Conservation (phyloP, 2,797 vertebrate genomes). For the Rhadinocentrus ornatus region DNA sequence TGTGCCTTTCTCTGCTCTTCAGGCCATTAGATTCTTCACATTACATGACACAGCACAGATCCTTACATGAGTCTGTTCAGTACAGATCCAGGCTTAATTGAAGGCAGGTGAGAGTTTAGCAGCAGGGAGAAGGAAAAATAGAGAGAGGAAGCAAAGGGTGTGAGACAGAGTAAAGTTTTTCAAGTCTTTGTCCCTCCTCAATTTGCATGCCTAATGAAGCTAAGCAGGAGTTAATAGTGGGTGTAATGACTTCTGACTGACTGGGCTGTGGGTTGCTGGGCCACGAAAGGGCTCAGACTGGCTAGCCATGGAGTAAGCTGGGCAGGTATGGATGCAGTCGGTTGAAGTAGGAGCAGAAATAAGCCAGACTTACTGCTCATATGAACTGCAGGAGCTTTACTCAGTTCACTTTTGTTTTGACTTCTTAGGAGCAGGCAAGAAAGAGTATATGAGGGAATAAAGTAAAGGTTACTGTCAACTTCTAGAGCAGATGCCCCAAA, state of each 20-base stretch:
- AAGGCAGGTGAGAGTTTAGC: constrained; percentile 68
- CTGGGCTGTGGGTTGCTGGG: constrained; percentile 80
- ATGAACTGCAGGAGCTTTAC: constrained; percentile 25
- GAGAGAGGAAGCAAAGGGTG: constrained; percentile 38
- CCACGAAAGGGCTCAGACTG: constrained; percentile 61
- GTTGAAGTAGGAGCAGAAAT: constrained; percentile 32
- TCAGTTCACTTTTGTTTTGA: constrained; percentile 3
- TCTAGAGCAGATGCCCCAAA: background rate
- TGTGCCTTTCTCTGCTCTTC: constrained; percentile 23
- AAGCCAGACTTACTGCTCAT: constrained; percentile 11
- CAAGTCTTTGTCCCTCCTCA: constrained; percentile 87
- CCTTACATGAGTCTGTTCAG: constrained; percentile 47
- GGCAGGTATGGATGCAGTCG: constrained; percentile 47
- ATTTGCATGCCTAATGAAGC: constrained; percentile 99
- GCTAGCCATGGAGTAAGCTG: constrained; percentile 64
- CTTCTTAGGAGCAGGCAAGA: background rate
- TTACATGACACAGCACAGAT: constrained; percentile 33
- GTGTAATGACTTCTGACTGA: constrained; percentile 99
- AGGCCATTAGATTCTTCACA: constrained; percentile 39
- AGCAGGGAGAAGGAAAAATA: constrained; percentile 44
- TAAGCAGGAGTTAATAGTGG: constrained; percentile 98
- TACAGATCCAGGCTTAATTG: constrained; percentile 61
- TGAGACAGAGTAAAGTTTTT: constrained; percentile 85
- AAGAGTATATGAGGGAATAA: background rate
- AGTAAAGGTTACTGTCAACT: background rate